Percentiles rank a stretch among this genome's conserved stretches.
These are phyloP conservation scores for Reticulitermes speratus DNA, from an alignment of 1,140 invertebrate species.

Conservation along the genomic window DNA sequence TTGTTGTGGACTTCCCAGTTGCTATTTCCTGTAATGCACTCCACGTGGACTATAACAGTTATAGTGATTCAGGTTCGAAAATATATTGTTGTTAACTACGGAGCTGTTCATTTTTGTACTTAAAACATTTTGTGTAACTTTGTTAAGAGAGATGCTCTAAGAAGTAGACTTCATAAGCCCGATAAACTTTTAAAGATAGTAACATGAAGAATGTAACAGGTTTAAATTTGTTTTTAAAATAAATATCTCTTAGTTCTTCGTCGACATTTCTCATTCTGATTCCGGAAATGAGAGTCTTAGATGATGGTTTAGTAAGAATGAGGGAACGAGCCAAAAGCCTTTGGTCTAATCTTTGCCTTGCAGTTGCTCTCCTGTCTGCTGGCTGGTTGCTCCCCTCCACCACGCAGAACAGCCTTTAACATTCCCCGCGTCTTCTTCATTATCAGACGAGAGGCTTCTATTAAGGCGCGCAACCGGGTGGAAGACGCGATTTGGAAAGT, in stretches of 20 bases:
- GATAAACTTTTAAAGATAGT: not conserved
- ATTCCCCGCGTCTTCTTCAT: constrained; percentile 31
- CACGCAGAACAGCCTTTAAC: constrained; percentile 20
- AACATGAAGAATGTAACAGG: not conserved
- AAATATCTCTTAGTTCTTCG: not conserved
- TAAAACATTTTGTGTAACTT: not conserved
- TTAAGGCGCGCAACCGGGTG: constrained; percentile 29
- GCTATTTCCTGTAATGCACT: no score
- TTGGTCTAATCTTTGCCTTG: constrained; percentile 10
- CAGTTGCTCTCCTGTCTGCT: not conserved
- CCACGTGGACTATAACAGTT: no score
- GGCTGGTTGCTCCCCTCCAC: not conserved
- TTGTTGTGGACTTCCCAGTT: no score
- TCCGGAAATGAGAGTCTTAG: constrained; percentile 17
- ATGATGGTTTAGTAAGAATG: not conserved
- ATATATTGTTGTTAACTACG: no score
- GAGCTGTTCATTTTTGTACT: not conserved
- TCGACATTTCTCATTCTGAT: constrained; percentile 5
- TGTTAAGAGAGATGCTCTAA: not conserved
- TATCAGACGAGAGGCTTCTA: constrained; percentile 28
- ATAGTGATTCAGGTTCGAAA: no score
- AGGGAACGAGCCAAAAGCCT: not conserved
- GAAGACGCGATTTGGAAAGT: constrained; percentile 30
- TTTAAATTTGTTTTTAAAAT: constrained; percentile 12
- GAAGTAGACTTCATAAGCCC: not conserved